Conservation (phyloP, 2,113 vertebrate genomes). For the Saguinus midas region DNA sequence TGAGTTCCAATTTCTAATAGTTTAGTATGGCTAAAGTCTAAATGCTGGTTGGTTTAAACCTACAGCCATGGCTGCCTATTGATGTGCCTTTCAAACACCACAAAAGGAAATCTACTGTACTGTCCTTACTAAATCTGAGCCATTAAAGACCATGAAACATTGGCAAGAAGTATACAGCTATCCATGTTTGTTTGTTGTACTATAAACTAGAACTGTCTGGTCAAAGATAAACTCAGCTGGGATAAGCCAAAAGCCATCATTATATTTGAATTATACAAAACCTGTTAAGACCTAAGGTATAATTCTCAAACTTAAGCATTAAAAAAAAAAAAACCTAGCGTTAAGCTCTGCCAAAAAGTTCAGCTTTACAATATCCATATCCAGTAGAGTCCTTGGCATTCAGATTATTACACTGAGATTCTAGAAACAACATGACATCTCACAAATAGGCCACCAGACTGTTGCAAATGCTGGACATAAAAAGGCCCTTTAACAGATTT, state of each 20-base stretch:
- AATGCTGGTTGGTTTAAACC: not conserved
- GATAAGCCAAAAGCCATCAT: not conserved
- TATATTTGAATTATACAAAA: not conserved
- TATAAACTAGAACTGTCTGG: not conserved
- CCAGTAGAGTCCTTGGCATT: not conserved
- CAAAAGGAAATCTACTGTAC: not conserved
- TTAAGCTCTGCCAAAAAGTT: not conserved
- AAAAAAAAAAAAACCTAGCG: not conserved
- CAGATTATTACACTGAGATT: not conserved
- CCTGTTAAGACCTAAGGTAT: not conserved
- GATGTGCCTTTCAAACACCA: not conserved
- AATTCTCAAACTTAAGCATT: not conserved
- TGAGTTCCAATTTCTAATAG: not conserved
- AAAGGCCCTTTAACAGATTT: not conserved
- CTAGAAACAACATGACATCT: not conserved
- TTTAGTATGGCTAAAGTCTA: not conserved
- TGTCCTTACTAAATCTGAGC: not conserved
- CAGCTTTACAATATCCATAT: not conserved
- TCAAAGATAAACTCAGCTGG: not conserved
- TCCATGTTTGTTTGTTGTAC: not conserved
- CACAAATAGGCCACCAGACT: not conserved
- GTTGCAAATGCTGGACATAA: not conserved
- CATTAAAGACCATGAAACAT: not conserved
- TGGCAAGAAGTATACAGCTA: not conserved
- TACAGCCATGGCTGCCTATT: not conserved